These are phyloP conservation scores for Maniola jurtina DNA, from an alignment of 1,140 invertebrate genomes.

Conservation along the genomic window DNA sequence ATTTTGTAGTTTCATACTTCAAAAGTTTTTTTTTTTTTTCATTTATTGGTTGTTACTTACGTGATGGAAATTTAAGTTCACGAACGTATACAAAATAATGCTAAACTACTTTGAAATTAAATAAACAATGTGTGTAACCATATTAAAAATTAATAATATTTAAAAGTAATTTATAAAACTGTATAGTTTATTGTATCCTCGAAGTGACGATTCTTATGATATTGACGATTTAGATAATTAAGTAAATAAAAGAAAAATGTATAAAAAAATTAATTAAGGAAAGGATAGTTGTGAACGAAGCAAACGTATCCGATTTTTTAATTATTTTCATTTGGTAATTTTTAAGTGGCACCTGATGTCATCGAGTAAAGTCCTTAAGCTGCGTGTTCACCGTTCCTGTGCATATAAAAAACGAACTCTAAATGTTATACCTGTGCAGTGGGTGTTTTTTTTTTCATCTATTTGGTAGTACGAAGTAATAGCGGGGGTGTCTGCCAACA, in stretches of 20 bases:
- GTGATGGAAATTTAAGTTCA: too few relatives aligned
- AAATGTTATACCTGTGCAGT: too few relatives aligned
- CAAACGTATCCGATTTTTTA: conserved; percentile 11
- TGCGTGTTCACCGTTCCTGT: neutral
- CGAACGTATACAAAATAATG: too few relatives aligned
- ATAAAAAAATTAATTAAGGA: conserved; percentile 17
- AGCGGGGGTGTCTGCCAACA: too few relatives aligned
- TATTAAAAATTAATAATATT: neutral
- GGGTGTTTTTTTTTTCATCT: too few relatives aligned
- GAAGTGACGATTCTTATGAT: conserved; percentile 38
- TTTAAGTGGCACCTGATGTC: neutral
- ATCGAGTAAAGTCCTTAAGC: neutral
- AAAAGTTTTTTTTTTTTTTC: too few relatives aligned
- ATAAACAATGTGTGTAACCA: too few relatives aligned
- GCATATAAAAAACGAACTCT: too few relatives aligned
- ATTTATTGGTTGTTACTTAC: too few relatives aligned
- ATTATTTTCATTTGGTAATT: neutral
- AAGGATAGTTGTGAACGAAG: conserved; percentile 9
- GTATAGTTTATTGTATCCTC: neutral
- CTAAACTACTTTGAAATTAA: too few relatives aligned
- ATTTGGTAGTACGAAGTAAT: too few relatives aligned
- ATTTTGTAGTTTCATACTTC: too few relatives aligned
- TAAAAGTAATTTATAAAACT: neutral
- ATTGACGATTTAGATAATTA: conserved; percentile 20
- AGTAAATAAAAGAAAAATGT: conserved; percentile 16